Evolutionary conservation across 2,113 vertebrate species (phyloP).

Genomic region (Leptodactylus fuscus): DNA sequence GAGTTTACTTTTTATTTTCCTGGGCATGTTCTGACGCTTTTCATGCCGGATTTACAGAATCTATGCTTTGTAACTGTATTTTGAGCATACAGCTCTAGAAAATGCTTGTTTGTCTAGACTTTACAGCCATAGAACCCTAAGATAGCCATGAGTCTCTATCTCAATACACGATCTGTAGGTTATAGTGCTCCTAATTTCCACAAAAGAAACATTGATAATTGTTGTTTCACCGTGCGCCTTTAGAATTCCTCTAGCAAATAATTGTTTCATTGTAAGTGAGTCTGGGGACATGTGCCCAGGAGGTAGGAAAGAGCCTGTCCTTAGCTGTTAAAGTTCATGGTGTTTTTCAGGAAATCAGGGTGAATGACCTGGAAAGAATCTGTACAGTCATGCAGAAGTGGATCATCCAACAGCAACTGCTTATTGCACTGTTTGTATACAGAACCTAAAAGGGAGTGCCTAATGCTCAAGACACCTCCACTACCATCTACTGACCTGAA

Average conservation of each 20-base stretch:
- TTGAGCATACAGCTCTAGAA: background rate
- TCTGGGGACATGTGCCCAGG: slow-evolving; percentile 26
- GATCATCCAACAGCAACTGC: slow-evolving; percentile 29
- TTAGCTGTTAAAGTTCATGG: slow-evolving; percentile 25
- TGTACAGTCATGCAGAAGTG: slow-evolving; percentile 55
- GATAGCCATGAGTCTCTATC: background rate
- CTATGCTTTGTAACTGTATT: background rate
- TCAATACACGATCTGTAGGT: no score
- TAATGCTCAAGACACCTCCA: background rate
- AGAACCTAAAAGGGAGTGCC: slow-evolving; percentile 40
- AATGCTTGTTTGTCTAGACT: background rate
- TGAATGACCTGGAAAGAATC: slow-evolving; percentile 58
- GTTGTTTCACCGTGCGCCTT: background rate
- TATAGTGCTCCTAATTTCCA: background rate
- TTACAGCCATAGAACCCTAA: background rate
- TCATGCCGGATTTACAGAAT: background rate
- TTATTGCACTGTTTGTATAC: slow-evolving; percentile 50
- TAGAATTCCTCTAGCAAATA: background rate
- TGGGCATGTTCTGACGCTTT: slow-evolving; percentile 25
- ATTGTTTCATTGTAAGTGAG: slow-evolving; percentile 24
- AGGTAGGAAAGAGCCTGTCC: slow-evolving; percentile 50
- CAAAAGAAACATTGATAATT: background rate
- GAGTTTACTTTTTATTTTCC: slow-evolving; percentile 26
- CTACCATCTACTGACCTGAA: slow-evolving; percentile 17
- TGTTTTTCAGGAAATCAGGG: slow-evolving; percentile 58